Percentiles rank a stretch among this genome's conserved stretches.
Evolutionary conservation across 1,140 invertebrate genomes (phyloP).

Genomic region (Lucilia sericata): DNA sequence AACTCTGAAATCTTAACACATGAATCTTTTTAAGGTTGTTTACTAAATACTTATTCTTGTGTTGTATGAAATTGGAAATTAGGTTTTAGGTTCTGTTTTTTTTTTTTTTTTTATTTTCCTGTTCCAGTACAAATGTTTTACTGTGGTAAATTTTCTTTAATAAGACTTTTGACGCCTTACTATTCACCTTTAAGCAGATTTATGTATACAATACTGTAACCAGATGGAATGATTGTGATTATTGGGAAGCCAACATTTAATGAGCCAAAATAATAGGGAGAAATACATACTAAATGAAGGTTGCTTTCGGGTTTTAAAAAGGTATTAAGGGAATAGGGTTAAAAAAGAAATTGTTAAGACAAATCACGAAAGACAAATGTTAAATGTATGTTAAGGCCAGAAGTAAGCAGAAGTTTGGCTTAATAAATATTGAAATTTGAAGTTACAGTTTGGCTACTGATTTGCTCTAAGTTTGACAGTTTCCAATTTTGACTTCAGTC

Average conservation of each 20-base stretch:
- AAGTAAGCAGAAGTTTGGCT: not conserved
- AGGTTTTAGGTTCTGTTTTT: not conserved
- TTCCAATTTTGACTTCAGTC: no score
- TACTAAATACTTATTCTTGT: not conserved
- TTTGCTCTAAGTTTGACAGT: no score
- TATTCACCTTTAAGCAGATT: slow-evolving; percentile 20
- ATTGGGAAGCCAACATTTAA: slow-evolving; percentile 36
- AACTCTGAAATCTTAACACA: not conserved
- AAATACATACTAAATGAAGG: not conserved
- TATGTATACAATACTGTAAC: not conserved
- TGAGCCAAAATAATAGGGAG: slow-evolving; percentile 35
- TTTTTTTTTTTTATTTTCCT: not conserved
- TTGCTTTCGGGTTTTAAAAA: no score
- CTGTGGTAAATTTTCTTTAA: slow-evolving; percentile 40
- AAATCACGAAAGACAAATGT: not conserved
- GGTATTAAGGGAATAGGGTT: not conserved
- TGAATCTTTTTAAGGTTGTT: not conserved
- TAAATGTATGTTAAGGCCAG: not conserved
- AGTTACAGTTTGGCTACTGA: not conserved
- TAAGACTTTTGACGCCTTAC: slow-evolving; percentile 44
- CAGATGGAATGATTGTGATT: slow-evolving; percentile 40
- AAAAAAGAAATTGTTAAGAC: not conserved
- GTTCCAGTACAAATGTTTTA: not conserved
- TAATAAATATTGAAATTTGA: not conserved
- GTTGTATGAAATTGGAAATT: slow-evolving; percentile 2